Conservation (phyloP, 2,888 invertebrate genomes). For the Melikaiella ostensackeni region DNA sequence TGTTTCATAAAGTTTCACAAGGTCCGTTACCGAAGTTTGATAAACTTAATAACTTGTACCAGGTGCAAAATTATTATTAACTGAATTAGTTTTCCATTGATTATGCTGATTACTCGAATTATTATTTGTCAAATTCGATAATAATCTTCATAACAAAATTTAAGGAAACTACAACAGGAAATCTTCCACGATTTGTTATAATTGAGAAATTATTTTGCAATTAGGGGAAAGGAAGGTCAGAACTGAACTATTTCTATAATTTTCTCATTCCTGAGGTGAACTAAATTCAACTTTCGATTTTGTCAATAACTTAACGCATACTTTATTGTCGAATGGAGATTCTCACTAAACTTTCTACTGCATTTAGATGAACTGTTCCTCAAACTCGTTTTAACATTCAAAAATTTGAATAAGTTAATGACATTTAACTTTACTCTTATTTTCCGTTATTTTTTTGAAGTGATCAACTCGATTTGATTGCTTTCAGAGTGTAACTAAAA, state of each 20-base stretch:
- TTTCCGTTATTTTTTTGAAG: neutral
- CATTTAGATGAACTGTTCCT: neutral
- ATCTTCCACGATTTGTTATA: neutral
- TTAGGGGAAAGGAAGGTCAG: neutral
- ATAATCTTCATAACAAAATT: no score
- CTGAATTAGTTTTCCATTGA: neutral
- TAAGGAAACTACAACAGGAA: neutral
- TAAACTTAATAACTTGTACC: neutral
- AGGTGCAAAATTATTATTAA: neutral
- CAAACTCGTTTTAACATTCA: conserved; percentile 22
- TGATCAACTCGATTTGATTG: no score
- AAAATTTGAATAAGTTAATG: conserved; percentile 1
- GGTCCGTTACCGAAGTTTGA: neutral
- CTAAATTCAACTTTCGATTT: conserved; percentile 1
- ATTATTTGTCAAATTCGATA: neutral
- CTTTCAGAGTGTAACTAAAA: no score
- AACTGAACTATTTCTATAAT: neutral
- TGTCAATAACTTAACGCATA: conserved; percentile 6
- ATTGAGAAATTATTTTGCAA: neutral
- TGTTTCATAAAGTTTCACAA: no score
- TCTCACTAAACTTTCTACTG: conserved; percentile 33
- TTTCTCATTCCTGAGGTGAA: neutral
- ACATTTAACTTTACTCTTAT: neutral
- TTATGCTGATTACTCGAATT: neutral
- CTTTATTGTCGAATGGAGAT: neutral